phyloP scores from a whole-genome alignment of 2,113 vertebrate species.

The Trochalopteron elliotii region DNA sequence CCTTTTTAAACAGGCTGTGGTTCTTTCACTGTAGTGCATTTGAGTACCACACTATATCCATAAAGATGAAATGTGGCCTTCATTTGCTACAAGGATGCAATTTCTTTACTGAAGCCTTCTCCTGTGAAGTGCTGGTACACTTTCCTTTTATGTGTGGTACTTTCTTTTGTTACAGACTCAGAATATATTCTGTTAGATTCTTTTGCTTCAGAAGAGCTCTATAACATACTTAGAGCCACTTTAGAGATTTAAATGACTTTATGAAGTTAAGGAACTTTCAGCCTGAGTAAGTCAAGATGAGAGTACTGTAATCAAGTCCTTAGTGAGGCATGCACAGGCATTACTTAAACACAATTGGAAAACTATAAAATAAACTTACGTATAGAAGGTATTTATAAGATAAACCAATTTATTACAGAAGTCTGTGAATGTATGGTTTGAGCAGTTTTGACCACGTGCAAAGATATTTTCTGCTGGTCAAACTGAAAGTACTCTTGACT shows the following conservation, averaged over 20 bases:
- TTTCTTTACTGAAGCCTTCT: background rate
- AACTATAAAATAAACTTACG: background rate
- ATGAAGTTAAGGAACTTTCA: background rate
- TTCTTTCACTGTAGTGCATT: background rate
- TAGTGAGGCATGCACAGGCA: background rate
- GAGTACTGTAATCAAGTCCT: background rate
- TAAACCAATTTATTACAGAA: background rate
- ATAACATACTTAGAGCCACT: background rate
- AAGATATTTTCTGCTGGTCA: background rate
- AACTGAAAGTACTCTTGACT: background rate
- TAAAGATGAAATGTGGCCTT: background rate
- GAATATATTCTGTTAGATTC: background rate
- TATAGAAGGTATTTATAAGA: background rate
- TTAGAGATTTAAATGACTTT: background rate
- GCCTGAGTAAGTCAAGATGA: background rate
- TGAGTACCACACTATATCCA: background rate
- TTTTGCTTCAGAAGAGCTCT: background rate
- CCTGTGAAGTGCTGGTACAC: background rate
- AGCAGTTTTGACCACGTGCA: background rate
- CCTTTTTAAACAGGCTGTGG: background rate
- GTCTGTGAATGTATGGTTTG: background rate
- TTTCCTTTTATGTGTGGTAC: background rate
- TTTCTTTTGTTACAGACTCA: background rate
- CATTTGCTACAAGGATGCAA: background rate
- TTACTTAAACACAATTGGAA: background rate